Conservation (phyloP, 2,113 vertebrate species). For the Sander vitreus region DNA sequence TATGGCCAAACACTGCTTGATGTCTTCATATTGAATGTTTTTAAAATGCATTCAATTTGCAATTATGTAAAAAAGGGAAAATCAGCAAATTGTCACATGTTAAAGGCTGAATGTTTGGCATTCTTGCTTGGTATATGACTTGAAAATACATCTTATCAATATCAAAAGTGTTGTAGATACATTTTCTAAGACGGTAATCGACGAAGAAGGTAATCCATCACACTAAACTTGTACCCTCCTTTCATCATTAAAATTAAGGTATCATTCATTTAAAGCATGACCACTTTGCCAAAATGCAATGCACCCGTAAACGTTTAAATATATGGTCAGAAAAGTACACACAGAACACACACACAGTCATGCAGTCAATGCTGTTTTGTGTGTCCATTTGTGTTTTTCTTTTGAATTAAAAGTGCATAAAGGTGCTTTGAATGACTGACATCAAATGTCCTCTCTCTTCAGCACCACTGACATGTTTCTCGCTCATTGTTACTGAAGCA, state of each 20-base stretch:
- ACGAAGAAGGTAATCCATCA: neutral
- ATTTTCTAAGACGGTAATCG: too few relatives aligned
- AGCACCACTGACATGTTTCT: conserved; percentile 1
- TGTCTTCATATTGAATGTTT: neutral
- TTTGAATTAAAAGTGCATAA: neutral
- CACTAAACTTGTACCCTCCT: neutral
- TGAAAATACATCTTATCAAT: neutral
- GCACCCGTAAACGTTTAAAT: neutral
- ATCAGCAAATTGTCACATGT: neutral
- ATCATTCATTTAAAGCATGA: neutral
- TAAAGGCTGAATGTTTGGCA: neutral
- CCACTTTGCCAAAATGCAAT: neutral
- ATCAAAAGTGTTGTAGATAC: neutral
- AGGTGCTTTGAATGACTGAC: neutral
- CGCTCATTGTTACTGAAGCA: conserved; percentile 24
- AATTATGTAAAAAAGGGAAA: neutral
- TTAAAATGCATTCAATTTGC: neutral
- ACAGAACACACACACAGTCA: neutral
- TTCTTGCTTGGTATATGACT: neutral
- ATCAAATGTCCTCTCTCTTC: neutral
- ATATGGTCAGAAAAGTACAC: neutral
- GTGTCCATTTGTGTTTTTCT: neutral
- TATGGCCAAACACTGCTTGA: neutral
- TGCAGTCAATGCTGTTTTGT: neutral
- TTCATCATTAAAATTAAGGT: neutral